Conservation (phyloP, 2,888 invertebrate genomes). For the Orthosia cruda region DNA sequence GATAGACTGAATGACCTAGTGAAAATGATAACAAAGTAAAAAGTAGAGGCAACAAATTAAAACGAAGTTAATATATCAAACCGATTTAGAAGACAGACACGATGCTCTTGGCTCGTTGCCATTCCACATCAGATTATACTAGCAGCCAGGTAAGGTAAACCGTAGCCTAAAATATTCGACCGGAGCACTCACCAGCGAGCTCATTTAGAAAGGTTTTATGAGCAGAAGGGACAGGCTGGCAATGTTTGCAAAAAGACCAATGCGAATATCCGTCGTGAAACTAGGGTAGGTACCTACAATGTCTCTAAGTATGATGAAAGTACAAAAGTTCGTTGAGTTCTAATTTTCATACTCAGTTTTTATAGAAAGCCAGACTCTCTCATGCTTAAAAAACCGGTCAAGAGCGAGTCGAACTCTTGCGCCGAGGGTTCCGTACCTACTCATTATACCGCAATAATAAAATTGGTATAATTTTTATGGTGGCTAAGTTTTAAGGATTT, state of each 20-base stretch:
- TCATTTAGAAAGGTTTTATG: slow-evolving; percentile 36
- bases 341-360: too few relatives aligned
- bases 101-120: slow-evolving; percentile 17
- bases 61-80: slow-evolving; percentile 9
- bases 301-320: slow-evolving; percentile 2
- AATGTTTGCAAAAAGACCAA: slow-evolving; percentile 13
- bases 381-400: too few relatives aligned
- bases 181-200: slow-evolving; percentile 33
- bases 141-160: slow-evolving; percentile 1
- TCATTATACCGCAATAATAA: too few relatives aligned
- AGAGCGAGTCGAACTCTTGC: too few relatives aligned
- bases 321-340: background rate
- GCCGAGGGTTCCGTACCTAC: too few relatives aligned
- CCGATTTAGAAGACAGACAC: slow-evolving; percentile 1
- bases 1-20: too few relatives aligned
- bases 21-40: background rate
- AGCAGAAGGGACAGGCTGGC: background rate
- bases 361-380: background rate
- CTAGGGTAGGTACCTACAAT: background rate
- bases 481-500: too few relatives aligned
- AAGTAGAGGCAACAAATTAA: slow-evolving; percentile 1
- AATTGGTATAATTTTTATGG: too few relatives aligned
- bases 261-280: slow-evolving; percentile 9
- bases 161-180: slow-evolving; percentile 35
- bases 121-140: slow-evolving; percentile 2